Percentiles rank a stretch among this genome's conserved stretches.
phyloP scores from a whole-genome alignment of 2,113 vertebrate species.

The Callithrix jacchus region DNA sequence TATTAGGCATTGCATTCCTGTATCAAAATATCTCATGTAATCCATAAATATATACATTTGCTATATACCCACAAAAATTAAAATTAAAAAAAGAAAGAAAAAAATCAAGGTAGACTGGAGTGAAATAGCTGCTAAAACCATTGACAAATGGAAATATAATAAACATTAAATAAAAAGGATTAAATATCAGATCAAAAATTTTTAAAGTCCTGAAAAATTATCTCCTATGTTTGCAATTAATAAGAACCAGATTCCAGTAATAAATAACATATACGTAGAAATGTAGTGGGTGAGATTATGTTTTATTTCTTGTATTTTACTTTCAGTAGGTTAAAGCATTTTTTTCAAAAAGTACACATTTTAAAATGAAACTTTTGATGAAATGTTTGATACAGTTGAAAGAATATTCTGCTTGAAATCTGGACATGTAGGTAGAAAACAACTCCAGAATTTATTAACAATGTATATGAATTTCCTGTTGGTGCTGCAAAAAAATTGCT shows the following conservation, averaged over 20 bases:
- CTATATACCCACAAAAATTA: too few relatives aligned
- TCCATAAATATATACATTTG: too few relatives aligned
- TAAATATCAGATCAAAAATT: background rate
- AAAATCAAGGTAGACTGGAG: background rate
- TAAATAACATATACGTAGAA: background rate
- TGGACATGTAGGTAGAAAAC: background rate
- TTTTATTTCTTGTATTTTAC: background rate
- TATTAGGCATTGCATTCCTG: too few relatives aligned
- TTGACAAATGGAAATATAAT: background rate
- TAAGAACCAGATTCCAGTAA: background rate
- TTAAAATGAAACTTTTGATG: background rate
- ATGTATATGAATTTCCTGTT: background rate
- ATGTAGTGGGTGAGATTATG: background rate
- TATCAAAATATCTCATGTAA: too few relatives aligned
- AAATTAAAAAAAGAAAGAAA: too few relatives aligned
- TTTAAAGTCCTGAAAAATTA: background rate
- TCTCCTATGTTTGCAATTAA: background rate
- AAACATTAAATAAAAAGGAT: background rate
- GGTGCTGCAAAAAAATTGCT: background rate
- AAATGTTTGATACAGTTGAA: background rate
- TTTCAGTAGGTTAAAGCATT: background rate
- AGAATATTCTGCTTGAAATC: background rate
- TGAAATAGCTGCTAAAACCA: background rate
- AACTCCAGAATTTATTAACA: background rate
- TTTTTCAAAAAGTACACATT: background rate